Conservation (phyloP, 2,113 vertebrate species). For the Sakesphorus luctuosus region DNA sequence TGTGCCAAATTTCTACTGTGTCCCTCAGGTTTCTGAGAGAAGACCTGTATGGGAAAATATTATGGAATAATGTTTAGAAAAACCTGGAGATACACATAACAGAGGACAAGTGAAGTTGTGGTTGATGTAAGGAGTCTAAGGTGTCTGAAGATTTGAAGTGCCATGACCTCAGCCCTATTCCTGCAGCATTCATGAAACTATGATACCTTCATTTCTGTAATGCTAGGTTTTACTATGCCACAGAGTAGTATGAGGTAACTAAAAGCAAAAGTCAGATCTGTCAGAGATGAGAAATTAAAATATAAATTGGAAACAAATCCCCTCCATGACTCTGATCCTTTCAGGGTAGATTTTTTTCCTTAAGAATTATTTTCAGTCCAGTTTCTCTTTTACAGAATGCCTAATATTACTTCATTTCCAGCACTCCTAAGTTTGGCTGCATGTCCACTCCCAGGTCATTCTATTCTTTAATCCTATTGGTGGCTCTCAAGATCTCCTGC, state of each 20-base stretch:
- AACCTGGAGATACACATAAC: not conserved
- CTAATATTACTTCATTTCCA: not conserved
- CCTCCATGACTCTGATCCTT: not conserved
- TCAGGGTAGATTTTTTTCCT: not conserved
- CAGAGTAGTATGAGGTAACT: not conserved
- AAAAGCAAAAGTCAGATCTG: not conserved
- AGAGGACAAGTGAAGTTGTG: not conserved
- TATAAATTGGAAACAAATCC: not conserved
- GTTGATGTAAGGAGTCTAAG: not conserved
- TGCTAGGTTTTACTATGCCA: not conserved
- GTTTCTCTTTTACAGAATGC: not conserved
- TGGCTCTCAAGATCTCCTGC: not conserved
- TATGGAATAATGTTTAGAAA: not conserved
- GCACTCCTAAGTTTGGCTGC: not conserved
- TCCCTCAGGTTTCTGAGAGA: not conserved
- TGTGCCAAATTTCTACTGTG: not conserved
- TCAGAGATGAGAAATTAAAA: not conserved
- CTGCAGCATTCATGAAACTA: not conserved
- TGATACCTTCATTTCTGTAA: not conserved
- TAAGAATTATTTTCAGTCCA: not conserved
- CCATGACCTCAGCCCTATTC: not conserved
- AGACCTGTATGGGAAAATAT: not conserved
- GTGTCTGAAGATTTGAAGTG: not conserved
- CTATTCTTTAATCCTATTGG: not conserved
- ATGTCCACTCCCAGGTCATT: fast-evolving